Conservation (phyloP, 2,113 vertebrate genomes). For the Holacanthus passer region DNA sequence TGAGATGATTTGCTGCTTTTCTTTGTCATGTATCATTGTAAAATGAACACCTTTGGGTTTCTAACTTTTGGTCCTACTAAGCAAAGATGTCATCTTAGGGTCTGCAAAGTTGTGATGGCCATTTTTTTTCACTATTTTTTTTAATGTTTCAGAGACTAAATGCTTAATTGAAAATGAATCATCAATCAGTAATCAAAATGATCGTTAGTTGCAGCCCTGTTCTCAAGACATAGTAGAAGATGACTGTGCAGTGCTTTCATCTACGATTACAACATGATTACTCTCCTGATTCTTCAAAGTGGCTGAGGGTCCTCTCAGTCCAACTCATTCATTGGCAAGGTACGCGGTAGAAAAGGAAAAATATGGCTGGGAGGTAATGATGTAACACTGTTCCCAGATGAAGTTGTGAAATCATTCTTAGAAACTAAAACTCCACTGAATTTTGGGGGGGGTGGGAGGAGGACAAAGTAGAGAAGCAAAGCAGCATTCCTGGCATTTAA, state of each 20-base stretch:
- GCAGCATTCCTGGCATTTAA: constrained; percentile 36
- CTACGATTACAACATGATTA: constrained; percentile 13
- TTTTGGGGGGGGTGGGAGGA: neutral
- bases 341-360: constrained; percentile 15
- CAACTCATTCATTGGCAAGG: constrained; percentile 53
- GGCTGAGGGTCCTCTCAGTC: constrained; percentile 6
- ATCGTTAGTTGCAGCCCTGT: neutral
- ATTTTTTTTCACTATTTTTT: neutral
- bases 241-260: constrained; percentile 2
- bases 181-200: neutral
- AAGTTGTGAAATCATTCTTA: constrained; percentile 67
- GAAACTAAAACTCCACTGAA: constrained; percentile 50
- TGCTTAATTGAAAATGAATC: too few species aligned
- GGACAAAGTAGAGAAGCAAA: constrained; percentile 5
- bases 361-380: constrained; percentile 52
- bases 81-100: neutral
- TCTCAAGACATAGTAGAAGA: neutral
- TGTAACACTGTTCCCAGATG: constrained; percentile 54
- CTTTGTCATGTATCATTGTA: neutral
- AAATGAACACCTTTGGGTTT: neutral
- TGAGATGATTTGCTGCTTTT: too few species aligned
- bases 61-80: neutral
- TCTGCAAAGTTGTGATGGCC: neutral
- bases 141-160: neutral
- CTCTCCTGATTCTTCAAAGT: constrained; percentile 25